Evolutionary conservation across 2,113 vertebrate species (phyloP).

Genomic region (Otocyon megalotis): DNA sequence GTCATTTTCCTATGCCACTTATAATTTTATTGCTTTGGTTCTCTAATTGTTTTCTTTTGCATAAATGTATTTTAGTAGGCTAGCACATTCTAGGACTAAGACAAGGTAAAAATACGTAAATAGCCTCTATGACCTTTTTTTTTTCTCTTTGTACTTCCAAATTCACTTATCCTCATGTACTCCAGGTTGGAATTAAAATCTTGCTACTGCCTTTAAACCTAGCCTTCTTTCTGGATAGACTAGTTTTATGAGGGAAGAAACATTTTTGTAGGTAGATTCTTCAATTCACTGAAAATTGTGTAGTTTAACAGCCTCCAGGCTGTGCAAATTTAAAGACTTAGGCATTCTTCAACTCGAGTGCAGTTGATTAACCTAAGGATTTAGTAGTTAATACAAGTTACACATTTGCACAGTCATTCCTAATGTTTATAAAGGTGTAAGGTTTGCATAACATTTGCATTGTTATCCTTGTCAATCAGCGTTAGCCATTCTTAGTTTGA

Average conservation of each 20-base stretch:
- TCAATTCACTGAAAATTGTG: background rate
- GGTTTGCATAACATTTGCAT: constrained; percentile 42
- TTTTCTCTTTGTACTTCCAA: background rate
- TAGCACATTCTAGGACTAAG: background rate
- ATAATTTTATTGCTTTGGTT: background rate
- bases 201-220: background rate
- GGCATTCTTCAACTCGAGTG: background rate
- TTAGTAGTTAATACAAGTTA: constrained; percentile 46
- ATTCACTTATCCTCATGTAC: background rate
- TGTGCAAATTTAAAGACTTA: background rate
- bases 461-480: background rate
- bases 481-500: constrained; percentile 35
- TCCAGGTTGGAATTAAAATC: background rate
- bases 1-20: background rate
- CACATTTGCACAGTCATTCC: constrained; percentile 23
- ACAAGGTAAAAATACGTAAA: background rate
- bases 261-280: constrained; percentile 18
- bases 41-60: background rate
- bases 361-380: constrained; percentile 36
- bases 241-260: background rate
- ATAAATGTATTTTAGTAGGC: background rate
- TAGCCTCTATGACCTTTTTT: background rate
- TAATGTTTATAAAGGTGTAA: background rate
- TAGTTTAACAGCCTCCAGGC: background rate
- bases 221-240: background rate